phyloP scores from a whole-genome alignment of 2,113 vertebrate genomes.

The Elachura formosa region DNA sequence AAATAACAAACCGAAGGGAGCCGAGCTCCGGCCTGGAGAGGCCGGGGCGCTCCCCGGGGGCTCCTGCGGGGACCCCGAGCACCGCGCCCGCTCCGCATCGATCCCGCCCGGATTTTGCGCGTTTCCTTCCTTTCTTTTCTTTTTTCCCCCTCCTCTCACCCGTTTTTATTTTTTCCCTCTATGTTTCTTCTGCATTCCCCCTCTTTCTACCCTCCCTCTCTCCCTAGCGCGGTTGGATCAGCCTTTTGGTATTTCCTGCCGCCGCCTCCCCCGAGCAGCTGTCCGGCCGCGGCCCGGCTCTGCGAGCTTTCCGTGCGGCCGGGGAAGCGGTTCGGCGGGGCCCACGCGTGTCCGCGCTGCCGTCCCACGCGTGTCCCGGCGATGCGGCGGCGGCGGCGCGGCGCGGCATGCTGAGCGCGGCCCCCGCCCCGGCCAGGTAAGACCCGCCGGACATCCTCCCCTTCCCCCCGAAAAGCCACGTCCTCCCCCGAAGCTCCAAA shows the following conservation, averaged over 20 bases:
- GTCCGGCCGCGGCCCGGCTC: conserved; percentile 4
- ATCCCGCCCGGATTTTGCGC: conserved; percentile 55
- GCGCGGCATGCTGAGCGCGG: not conserved
- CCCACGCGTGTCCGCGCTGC: not conserved
- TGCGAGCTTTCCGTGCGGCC: not conserved
- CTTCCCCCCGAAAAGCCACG: not conserved
- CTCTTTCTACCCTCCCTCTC: not conserved
- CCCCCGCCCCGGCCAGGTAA: conserved; percentile 9
- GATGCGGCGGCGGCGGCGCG: not conserved
- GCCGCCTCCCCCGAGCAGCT: conserved; percentile 39
- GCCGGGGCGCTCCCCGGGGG: not conserved
- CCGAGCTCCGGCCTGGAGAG: not conserved
- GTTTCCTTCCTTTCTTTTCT: not conserved
- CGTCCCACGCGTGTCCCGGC: not conserved
- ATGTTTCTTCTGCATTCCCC: not conserved
- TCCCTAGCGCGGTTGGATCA: conserved; percentile 47
- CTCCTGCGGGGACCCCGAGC: not conserved
- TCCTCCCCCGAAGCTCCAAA: not conserved
- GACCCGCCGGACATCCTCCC: not conserved
- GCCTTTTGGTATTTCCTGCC: conserved; percentile 67
- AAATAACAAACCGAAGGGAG: not conserved
- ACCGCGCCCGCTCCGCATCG: not conserved
- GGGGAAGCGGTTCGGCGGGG: not conserved
- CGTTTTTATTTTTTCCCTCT: not conserved
- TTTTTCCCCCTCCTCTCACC: not conserved